Evolutionary conservation across 1,140 invertebrate genomes (phyloP).

Genomic region (Heliconius himera): DNA sequence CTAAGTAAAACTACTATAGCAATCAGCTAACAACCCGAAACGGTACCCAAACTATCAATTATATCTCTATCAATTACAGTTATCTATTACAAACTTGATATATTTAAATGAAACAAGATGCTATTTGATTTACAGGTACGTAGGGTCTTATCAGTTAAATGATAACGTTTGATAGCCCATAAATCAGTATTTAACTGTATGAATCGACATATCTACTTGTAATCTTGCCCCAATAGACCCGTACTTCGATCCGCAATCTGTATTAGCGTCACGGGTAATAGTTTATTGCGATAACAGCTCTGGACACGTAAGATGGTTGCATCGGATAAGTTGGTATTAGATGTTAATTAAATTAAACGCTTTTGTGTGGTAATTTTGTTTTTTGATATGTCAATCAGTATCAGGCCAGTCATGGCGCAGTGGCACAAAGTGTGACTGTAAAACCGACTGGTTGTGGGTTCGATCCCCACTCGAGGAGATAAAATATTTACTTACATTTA

Average conservation of each 20-base stretch:
- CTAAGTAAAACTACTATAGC: too few species aligned
- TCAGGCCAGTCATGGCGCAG: too few species aligned
- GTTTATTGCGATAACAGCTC: slow-evolving; percentile 33
- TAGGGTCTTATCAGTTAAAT: not conserved
- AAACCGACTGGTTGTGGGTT: too few species aligned
- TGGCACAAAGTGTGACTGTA: too few species aligned
- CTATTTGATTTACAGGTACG: not conserved
- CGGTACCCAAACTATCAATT: not conserved
- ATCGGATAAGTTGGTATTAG: not conserved
- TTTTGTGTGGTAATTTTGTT: too few species aligned
- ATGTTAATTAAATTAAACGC: slow-evolving; percentile 4
- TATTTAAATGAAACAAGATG: not conserved
- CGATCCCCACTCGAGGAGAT: too few species aligned
- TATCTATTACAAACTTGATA: not conserved
- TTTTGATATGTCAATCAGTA: too few species aligned
- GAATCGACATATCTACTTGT: slow-evolving; percentile 30
- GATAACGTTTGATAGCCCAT: slow-evolving; percentile 20
- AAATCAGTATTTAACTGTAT: slow-evolving; percentile 24
- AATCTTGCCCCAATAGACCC: slow-evolving; percentile 28
- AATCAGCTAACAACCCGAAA: not conserved
- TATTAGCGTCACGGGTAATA: slow-evolving; percentile 34
- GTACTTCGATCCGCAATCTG: slow-evolving; percentile 29
- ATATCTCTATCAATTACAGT: not conserved
- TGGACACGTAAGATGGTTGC: slow-evolving; percentile 7
- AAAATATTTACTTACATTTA: too few species aligned